Evolutionary conservation across 1,140 invertebrate genomes (phyloP).

Genomic region (Nebria ingens): DNA sequence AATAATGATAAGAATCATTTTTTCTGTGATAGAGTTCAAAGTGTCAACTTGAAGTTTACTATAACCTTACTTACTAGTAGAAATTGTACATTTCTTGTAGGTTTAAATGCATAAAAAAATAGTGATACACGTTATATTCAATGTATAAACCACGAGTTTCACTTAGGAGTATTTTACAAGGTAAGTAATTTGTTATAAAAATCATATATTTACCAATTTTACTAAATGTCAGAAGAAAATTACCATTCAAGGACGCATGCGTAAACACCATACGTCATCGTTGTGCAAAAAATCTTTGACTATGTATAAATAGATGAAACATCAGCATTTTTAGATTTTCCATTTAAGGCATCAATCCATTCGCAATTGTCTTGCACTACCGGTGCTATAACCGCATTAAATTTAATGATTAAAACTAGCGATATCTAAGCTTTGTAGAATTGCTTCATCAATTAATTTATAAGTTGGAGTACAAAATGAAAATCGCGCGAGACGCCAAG

Average conservation of each 20-base stretch:
- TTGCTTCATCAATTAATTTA: too few relatives aligned
- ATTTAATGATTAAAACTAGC: too few relatives aligned
- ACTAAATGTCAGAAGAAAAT: neutral
- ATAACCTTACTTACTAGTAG: conserved; percentile 5
- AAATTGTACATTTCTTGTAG: neutral
- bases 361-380: too few relatives aligned
- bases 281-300: neutral
- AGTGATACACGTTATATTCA: conserved; percentile 9
- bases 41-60: conserved; percentile 4
- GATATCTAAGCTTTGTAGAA: too few relatives aligned
- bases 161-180: conserved; percentile 26
- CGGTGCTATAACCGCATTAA: too few relatives aligned
- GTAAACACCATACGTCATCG: neutral
- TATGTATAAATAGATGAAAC: neutral
- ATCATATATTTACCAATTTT: neutral
- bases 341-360: too few relatives aligned
- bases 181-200: conserved; percentile 18
- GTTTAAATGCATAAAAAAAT: conserved; percentile 2
- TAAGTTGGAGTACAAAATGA: too few relatives aligned
- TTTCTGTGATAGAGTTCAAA: conserved; percentile 3
- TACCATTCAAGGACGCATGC: neutral
- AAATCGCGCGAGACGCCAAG: too few relatives aligned
- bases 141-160: conserved; percentile 25
- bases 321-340: too few relatives aligned
- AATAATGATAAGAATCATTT: conserved; percentile 7